These are phyloP conservation scores for Onychostruthus taczanowskii DNA, from an alignment of 2,113 vertebrate genomes.

Conservation along the genomic window DNA sequence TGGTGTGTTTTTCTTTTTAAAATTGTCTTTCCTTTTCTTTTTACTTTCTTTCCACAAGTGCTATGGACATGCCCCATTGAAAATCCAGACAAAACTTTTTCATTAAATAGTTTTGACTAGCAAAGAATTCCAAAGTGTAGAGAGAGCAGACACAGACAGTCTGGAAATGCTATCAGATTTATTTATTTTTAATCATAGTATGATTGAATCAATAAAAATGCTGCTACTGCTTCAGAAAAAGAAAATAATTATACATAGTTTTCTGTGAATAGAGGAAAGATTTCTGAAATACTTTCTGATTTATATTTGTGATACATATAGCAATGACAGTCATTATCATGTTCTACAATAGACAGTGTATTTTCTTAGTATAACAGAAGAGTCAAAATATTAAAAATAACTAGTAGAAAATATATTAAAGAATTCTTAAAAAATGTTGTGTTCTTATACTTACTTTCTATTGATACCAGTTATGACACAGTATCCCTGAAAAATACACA, in stretches of 20 bases:
- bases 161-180: background rate
- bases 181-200: background rate
- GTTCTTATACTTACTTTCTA: background rate
- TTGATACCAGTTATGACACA: background rate
- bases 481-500: background rate
- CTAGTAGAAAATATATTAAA: background rate
- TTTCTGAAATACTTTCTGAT: background rate
- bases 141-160: background rate
- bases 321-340: background rate
- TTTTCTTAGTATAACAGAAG: background rate
- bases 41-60: background rate
- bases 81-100: background rate
- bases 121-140: background rate
- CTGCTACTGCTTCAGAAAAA: background rate
- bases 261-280: background rate
- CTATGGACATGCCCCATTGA: background rate
- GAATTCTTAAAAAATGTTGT: background rate
- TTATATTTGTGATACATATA: background rate
- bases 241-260: background rate
- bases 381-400: background rate
- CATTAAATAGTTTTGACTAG: background rate
- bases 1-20: accelerated
- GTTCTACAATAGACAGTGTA: background rate
- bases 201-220: background rate
- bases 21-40: accelerated